Percentiles rank a stretch among this genome's conserved stretches.
phyloP scores from a whole-genome alignment of 2,113 vertebrate genomes.

The Perognathus longimembris region DNA sequence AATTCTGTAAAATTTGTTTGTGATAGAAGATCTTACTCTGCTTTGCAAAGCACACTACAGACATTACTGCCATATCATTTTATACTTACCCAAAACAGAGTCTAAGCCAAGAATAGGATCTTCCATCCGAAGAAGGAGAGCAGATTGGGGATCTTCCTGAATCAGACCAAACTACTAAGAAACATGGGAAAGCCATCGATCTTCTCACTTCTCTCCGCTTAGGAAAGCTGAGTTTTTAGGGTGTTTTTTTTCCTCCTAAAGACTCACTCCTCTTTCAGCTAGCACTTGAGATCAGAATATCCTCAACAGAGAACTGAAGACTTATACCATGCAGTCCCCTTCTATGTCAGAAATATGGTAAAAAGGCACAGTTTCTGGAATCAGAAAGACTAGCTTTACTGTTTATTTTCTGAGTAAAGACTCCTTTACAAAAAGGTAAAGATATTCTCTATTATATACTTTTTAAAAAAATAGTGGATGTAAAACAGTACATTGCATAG shows the following conservation, averaged over 20 bases:
- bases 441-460: neutral
- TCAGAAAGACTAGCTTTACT: neutral
- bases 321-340: neutral
- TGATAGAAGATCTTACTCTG: neutral
- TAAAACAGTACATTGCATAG: neutral
- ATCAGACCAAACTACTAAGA: neutral
- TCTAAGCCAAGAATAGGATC: neutral
- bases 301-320: neutral
- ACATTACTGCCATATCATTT: neutral
- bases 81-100: neutral
- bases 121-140: neutral
- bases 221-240: neutral
- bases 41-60: neutral
- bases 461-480: constrained; percentile 27
- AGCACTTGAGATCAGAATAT: neutral
- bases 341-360: neutral
- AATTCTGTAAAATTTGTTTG: neutral
- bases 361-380: neutral
- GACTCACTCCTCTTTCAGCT: neutral
- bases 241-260: neutral
- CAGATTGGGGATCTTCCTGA: neutral
- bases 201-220: neutral
- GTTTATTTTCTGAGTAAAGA: neutral
- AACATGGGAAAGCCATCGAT: neutral
- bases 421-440: neutral